Evolutionary conservation across 35 echinoderm and acorn worm genomes (phyloP).

Genomic region (Lytechinus variegatus): DNA sequence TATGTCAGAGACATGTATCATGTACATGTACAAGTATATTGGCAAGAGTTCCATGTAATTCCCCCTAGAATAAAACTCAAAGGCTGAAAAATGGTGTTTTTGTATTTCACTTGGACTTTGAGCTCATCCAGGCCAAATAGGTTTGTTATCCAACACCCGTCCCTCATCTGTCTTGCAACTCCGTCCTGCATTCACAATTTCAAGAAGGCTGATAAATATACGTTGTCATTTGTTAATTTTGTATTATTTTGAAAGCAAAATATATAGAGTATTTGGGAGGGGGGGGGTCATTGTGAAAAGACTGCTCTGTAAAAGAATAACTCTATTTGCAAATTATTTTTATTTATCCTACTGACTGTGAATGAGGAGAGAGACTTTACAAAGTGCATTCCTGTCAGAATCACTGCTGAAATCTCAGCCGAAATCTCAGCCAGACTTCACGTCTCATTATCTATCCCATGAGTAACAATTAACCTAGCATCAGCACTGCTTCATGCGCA

Average conservation of each 20-base stretch:
- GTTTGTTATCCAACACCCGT: too few species aligned
- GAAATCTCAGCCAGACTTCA: neutral
- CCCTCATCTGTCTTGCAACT: too few species aligned
- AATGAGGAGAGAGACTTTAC: neutral
- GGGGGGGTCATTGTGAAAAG: neutral
- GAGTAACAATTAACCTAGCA: neutral
- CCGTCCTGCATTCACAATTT: too few species aligned
- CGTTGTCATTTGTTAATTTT: too few species aligned
- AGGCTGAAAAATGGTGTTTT: too few species aligned
- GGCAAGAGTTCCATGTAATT: too few species aligned
- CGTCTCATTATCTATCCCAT: neutral
- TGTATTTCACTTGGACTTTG: too few species aligned
- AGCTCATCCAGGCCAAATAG: too few species aligned
- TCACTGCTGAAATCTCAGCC: neutral
- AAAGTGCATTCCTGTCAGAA: neutral
- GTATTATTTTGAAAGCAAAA: too few species aligned
- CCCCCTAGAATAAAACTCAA: too few species aligned
- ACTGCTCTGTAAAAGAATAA: neutral
- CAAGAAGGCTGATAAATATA: too few species aligned
- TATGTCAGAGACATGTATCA: neutral
- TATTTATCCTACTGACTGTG: neutral
- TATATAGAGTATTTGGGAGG: too few species aligned
- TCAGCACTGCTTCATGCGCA: neutral
- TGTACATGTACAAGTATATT: neutral
- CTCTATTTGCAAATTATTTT: neutral